These are phyloP conservation scores for Morus bassanus DNA, from an alignment of 2,797 vertebrate species.

Conservation along the genomic window DNA sequence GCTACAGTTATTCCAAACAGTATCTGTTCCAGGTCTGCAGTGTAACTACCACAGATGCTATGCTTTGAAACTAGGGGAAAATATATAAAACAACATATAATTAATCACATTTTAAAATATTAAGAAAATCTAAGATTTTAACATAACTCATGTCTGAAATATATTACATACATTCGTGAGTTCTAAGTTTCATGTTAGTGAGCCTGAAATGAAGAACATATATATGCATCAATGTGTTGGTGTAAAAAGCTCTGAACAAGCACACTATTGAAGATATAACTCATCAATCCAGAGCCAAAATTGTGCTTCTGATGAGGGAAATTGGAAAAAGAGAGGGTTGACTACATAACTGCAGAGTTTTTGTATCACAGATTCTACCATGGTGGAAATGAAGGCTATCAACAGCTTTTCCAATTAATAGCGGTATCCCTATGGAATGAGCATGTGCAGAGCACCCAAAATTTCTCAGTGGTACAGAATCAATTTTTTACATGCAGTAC, in stretches of 20 bases:
- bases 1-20: not conserved
- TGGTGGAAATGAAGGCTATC: not conserved
- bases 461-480: not conserved
- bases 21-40: not conserved
- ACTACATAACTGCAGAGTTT: not conserved
- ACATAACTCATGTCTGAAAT: not conserved
- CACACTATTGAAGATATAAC: not conserved
- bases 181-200: not conserved
- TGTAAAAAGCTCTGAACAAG: not conserved
- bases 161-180: not conserved
- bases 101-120: not conserved
- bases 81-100: not conserved
- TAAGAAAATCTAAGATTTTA: not conserved
- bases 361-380: not conserved
- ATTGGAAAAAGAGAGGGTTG: not conserved
- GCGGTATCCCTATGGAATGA: no score
- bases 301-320: not conserved
- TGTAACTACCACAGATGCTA: not conserved
- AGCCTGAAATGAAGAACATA: not conserved
- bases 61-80: not conserved
- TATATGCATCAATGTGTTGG: not conserved
- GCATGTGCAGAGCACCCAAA: not conserved
- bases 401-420: not conserved
- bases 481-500: not conserved
- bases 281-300: not conserved